These are phyloP conservation scores for Falcaria lacertinaria DNA, from an alignment of 2,888 invertebrate genomes.

Conservation along the genomic window DNA sequence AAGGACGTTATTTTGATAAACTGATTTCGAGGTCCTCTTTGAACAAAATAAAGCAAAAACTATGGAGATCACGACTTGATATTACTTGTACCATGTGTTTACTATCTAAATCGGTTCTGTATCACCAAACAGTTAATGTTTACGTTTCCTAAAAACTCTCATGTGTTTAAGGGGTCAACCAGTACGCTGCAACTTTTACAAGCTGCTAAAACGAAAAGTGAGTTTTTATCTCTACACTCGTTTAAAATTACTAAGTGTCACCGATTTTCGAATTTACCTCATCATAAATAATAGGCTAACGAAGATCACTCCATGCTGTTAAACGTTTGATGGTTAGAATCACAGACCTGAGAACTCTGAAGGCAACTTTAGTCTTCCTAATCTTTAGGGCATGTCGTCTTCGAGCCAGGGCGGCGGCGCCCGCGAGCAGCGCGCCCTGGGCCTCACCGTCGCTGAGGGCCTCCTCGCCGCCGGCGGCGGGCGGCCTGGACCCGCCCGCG, in stretches of 20 bases:
- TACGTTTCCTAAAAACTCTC: no score
- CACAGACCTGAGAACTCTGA: slow-evolving; percentile 63
- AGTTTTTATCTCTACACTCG: no score
- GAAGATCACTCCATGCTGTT: neutral
- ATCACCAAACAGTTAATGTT: no score
- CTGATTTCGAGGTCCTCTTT: neutral
- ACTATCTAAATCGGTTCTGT: no score
- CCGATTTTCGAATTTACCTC: no score
- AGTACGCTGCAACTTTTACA: no score
- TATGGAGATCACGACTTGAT: neutral
- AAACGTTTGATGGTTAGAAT: no score
- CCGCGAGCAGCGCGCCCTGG: slow-evolving; percentile 59
- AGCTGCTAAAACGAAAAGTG: no score
- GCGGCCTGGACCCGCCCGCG: slow-evolving; percentile 47
- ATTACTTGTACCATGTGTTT: no score
- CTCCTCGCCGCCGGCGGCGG: slow-evolving; percentile 43
- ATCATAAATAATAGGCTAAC: no score
- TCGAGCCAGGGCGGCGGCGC: slow-evolving; percentile 65
- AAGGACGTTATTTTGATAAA: neutral
- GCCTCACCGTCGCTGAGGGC: slow-evolving; percentile 42
- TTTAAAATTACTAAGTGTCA: no score
- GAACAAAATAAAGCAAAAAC: neutral
- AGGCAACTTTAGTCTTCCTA: slow-evolving; percentile 67
- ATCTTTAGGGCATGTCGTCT: slow-evolving; percentile 71
- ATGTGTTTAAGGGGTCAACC: no score